Evolutionary conservation across 2,888 invertebrate species (phyloP).

Genomic region (Orthosia gracilis): DNA sequence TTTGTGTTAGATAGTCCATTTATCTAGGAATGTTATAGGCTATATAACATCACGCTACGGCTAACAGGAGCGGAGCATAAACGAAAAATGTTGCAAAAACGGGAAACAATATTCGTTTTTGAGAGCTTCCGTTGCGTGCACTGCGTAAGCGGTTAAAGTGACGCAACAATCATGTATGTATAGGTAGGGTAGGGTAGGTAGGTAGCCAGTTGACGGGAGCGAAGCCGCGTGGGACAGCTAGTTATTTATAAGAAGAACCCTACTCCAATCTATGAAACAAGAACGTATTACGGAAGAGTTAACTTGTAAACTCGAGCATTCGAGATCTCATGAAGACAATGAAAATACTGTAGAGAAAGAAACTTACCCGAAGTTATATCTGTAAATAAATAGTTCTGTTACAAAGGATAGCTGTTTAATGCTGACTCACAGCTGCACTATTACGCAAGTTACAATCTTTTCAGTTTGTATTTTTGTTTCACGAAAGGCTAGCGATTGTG

Average conservation of each 20-base stretch:
- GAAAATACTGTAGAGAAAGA: conserved; percentile 70
- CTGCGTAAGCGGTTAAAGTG: too few relatives aligned
- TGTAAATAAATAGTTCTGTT: conserved; percentile 73
- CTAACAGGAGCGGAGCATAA: too few relatives aligned
- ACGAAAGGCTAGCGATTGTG: conserved; percentile 38
- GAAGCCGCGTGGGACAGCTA: too few relatives aligned
- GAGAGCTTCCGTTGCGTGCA: too few relatives aligned
- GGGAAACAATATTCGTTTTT: too few relatives aligned
- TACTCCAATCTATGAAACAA: neutral
- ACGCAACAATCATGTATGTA: too few relatives aligned
- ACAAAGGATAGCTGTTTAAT: conserved; percentile 76
- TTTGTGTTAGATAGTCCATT: too few relatives aligned
- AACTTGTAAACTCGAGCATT: conserved; percentile 67
- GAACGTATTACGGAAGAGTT: conserved; percentile 46
- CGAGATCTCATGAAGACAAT: conserved; percentile 69
- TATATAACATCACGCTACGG: too few relatives aligned
- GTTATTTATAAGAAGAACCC: conserved; percentile 24
- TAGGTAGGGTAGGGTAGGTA: too few relatives aligned
- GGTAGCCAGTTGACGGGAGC: too few relatives aligned
- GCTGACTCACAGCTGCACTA: conserved; percentile 68
- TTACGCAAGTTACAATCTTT: conserved; percentile 68
- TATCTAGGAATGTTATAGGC: too few relatives aligned
- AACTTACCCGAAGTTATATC: conserved; percentile 75
- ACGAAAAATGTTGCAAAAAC: too few relatives aligned
- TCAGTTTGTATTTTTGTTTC: conserved; percentile 47